Evolutionary conservation across 1,140 invertebrate genomes (phyloP), one percentile per base, ranked within the genome.

Genomic region (Pissodes strobi): DNA sequence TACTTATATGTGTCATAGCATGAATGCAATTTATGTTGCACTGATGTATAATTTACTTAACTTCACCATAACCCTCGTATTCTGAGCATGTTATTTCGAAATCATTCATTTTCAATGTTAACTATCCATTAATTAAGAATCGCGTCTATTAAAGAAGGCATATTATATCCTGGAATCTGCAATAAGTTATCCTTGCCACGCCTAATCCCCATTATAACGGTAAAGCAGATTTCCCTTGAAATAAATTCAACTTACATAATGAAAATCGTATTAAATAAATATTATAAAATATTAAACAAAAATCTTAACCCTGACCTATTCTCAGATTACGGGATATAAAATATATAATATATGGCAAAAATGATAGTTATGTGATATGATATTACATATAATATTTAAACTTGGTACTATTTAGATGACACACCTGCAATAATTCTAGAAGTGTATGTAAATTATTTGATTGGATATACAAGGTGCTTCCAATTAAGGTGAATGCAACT

Each of bases 201-300:
- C n/a, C n/a, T n/a, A n/a, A n/a, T n/a, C n/a, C 18, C 5, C 17
- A 9, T 3, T 19, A 21, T 45, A 45, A 45, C 41, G 41, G 41
- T 39, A n/a, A 12, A 45, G 5, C 19, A 3, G 6, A 45, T 21
- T 18, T 45, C 2, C 9, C 25, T 27, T 27, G 25, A 27, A 27
- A 19, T 21, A 45, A 45, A 18, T 6, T 21, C 19, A 19, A 19
- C 12, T 45, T 45, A 21, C 18, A 45, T 45, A 45, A 45, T 18
- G 19, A 45, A 21, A 18, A 45, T 19, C 10, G 19, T 45, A 45
- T 21, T 45, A 45, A 45, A 45, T 45, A 45, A 45, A 45, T 45
- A 45, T 45, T 45, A 45, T 21, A 45, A 45, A 45, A 45, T 18
- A 45, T 45, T 45, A 45, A 45, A 45, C 41, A 21, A 45, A 45